These are phyloP conservation scores for Epizoanthus illoricatus DNA, from an alignment of 92 coral and sea anemone species.

Conservation along the genomic window DNA sequence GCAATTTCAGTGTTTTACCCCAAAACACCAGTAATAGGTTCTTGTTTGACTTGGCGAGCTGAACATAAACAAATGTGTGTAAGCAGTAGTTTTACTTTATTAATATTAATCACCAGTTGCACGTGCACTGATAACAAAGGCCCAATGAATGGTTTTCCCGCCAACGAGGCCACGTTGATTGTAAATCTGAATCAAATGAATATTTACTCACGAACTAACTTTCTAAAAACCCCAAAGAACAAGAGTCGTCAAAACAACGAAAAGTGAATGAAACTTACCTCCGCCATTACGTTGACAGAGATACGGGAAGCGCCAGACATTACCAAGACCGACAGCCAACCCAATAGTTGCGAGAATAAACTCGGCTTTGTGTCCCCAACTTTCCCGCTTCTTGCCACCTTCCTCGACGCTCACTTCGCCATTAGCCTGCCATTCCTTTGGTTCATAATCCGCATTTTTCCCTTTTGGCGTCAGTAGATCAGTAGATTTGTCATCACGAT, in stretches of 20 bases:
- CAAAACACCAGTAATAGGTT: too few species aligned
- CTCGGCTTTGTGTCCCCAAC: conserved; percentile 89
- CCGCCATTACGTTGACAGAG: conserved; percentile 90
- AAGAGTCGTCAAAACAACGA: not conserved
- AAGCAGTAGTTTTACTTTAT: not conserved
- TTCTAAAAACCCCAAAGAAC: not conserved
- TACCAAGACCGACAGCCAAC: conserved; percentile 87
- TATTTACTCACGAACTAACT: not conserved
- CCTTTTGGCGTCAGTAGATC: conserved; percentile 67
- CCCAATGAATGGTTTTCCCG: conserved; percentile 13
- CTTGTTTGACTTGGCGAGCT: too few species aligned
- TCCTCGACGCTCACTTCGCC: conserved; percentile 44
- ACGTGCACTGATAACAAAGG: conserved; percentile 1
- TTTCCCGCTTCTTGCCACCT: conserved; percentile 61
- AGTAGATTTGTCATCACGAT: conserved; percentile 81
- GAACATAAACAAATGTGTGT: conserved; percentile 1
- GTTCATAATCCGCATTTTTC: conserved; percentile 47
- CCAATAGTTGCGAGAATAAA: conserved; percentile 83
- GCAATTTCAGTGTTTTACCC: too few species aligned
- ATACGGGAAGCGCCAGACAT: conserved; percentile 90
- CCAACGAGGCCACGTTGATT: not conserved
- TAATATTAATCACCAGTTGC: not conserved
- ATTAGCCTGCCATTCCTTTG: conserved; percentile 53
- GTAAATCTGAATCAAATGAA: not conserved
- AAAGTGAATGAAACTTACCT: conserved; percentile 48